Conservation (phyloP, 1,140 invertebrate genomes). For the Drosophila murphyi region DNA sequence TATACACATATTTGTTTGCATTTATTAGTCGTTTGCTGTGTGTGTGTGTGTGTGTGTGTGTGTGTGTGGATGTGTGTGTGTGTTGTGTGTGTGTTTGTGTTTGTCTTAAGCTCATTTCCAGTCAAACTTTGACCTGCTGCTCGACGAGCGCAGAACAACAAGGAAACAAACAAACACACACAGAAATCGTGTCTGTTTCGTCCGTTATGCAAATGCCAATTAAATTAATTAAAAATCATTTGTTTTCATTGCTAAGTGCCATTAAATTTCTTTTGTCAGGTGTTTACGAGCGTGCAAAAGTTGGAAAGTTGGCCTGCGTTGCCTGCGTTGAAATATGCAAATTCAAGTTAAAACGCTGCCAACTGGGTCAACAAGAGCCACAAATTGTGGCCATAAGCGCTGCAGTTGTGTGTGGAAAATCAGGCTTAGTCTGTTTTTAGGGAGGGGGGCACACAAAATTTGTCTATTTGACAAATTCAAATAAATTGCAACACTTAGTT, state of each 20-base stretch:
- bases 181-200: neutral
- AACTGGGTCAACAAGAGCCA: conserved; percentile 32
- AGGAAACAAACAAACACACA: neutral
- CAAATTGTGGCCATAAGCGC: neutral
- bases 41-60: conserved; percentile 3
- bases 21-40: no score
- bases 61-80: conserved; percentile 26
- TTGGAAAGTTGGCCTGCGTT: conserved; percentile 1
- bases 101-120: conserved; percentile 57
- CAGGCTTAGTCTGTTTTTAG: neutral
- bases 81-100: conserved; percentile 27
- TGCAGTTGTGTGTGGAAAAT: conserved; percentile 24
- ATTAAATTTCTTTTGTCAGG: conserved; percentile 53
- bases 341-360: conserved; percentile 25
- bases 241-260: conserved; percentile 60
- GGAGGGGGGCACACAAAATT: no score
- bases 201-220: conserved; percentile 39
- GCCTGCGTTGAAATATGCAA: conserved; percentile 30
- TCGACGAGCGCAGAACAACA: neutral
- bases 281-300: conserved; percentile 30
- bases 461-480: no score
- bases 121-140: neutral
- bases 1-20: neutral
- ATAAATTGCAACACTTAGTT: neutral
- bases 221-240: conserved; percentile 72